Conservation (phyloP, 1,140 invertebrate species). For the Nebria ingens region DNA sequence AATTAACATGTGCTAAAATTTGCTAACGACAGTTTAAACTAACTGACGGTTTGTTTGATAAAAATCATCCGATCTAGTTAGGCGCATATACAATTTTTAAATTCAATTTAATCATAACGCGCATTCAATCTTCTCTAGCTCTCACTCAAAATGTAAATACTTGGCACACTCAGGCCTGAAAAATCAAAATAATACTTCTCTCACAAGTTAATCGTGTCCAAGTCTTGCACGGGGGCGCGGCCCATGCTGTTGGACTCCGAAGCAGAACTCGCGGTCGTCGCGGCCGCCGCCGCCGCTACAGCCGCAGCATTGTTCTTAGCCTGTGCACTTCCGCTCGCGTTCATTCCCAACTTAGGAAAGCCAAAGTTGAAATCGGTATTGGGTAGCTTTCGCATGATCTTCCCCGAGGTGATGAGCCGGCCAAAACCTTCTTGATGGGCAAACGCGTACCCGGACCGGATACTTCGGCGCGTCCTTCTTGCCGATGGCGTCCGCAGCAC, state of each 20-base stretch:
- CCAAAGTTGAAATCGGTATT: conserved; percentile 47
- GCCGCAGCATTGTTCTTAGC: conserved; percentile 25
- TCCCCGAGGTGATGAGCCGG: conserved; percentile 92
- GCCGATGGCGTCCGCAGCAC: conserved; percentile 76
- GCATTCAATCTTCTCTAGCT: too few species aligned
- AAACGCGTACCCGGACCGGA: conserved; percentile 97
- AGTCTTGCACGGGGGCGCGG: conserved; percentile 46
- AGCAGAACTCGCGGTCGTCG: conserved; percentile 19
- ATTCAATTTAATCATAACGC: background rate
- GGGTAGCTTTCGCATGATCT: conserved; percentile 84
- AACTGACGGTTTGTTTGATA: background rate
- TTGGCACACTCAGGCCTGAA: background rate
- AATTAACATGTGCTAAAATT: conserved; percentile 18
- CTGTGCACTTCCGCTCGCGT: conserved; percentile 26
- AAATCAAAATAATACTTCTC: conserved; percentile 14
- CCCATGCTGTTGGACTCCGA: conserved; percentile 35
- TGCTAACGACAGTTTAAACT: background rate
- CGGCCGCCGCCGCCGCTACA: conserved; percentile 1
- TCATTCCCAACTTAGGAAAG: conserved; percentile 32
- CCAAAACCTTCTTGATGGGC: conserved; percentile 97
- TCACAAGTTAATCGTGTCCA: conserved; percentile 54
- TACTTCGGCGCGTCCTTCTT: conserved; percentile 72
- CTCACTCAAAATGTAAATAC: conserved; percentile 4
- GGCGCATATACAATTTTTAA: background rate
- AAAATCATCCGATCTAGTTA: background rate